Percentiles rank a stretch among this genome's conserved stretches.
Evolutionary conservation across 2,797 vertebrate species (phyloP).

Genomic region (Myripristis murdjan): DNA sequence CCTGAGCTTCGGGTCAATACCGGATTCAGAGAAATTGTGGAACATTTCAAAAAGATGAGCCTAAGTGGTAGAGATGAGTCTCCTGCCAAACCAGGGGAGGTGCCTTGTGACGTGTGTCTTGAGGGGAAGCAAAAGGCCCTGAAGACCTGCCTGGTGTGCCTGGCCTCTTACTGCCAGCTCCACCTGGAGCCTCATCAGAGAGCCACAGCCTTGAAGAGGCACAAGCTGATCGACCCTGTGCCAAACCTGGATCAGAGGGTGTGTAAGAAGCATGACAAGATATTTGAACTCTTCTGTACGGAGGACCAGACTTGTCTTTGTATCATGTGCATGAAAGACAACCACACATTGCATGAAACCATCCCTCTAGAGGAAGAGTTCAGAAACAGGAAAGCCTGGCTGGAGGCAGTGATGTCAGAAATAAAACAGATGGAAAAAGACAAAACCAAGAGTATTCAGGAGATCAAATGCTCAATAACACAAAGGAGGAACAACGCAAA

Average conservation of each 20-base stretch:
- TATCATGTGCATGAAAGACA: constrained; percentile 43
- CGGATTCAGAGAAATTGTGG: constrained; percentile 56
- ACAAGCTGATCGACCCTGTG: constrained; percentile 55
- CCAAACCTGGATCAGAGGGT: constrained; percentile 52
- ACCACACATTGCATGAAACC: constrained; percentile 21
- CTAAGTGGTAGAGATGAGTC: neutral
- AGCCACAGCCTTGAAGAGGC: constrained; percentile 42
- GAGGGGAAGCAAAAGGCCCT: constrained; percentile 49
- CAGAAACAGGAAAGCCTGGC: constrained; percentile 10
- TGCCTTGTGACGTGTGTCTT: constrained; percentile 60
- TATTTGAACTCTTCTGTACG: constrained; percentile 56
- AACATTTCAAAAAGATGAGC: constrained; percentile 34
- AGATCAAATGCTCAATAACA: neutral
- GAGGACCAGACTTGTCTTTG: constrained; percentile 56
- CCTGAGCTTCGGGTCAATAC: constrained; percentile 61
- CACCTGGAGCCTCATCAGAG: no score
- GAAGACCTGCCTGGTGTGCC: constrained; percentile 67
- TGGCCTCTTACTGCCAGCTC: constrained; percentile 62
- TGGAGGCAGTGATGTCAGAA: neutral
- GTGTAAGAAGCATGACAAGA: constrained; percentile 57
- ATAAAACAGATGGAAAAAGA: constrained; percentile 23
- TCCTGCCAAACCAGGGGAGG: constrained; percentile 40
- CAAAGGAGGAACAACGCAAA: constrained; percentile 9
- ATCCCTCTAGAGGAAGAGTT: constrained; percentile 22
- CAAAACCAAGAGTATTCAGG: neutral